Base-by-base conservation (phyloP, 2,888 invertebrate species). In the Leptinotarsa tumamoca region DNA sequence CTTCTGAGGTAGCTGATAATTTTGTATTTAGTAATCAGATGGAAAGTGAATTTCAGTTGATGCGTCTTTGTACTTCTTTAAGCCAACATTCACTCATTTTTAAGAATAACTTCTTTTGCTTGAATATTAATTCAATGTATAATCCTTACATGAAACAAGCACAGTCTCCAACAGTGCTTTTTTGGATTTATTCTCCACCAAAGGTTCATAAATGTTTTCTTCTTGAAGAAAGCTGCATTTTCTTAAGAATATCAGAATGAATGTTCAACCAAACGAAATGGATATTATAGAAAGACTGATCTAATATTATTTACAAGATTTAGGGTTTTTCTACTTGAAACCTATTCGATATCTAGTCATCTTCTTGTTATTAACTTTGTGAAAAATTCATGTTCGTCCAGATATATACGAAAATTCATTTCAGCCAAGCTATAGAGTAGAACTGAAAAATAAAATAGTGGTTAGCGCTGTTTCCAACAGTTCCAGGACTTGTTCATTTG, bases 301-400 rank as follows among this genome's bases (percentile, higher is more conserved):
- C 52, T 67, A 27, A 18, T 21, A n/a, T 68, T 67, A 17, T 43
- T 63, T 17, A 14, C 14, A 58, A 58, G 23, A 58, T 61, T 75
- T 54, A 43, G 23, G n/a, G 21, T 51, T 33, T 56, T 66, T 50
- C 52, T 21, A 70, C 67, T 69, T 67, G 66, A n/a, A 63, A 72
- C 52, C 56, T 74, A 66, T 72, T 56, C 21, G 67, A 71, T 56
- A 71, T 78, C 75, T 75, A 78, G 75, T 75, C 75, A 78, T 67
- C 67, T 66, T 71, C 71, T 75, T 75, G 71, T 78, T 73, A 71
- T 49, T 18, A 74, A 72, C 4, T 72, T 61, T 74, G 72, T 69
- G 70, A 73, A 75, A 75, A 78, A 67, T 66, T 73, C 74, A 67
- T 72, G 69, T 77, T 77, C 74, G 74, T 77, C 77, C 77, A 77